These are phyloP conservation scores for Pseudobourletiella spinata DNA, from an alignment of 1,140 invertebrate species.

Conservation along the genomic window DNA sequence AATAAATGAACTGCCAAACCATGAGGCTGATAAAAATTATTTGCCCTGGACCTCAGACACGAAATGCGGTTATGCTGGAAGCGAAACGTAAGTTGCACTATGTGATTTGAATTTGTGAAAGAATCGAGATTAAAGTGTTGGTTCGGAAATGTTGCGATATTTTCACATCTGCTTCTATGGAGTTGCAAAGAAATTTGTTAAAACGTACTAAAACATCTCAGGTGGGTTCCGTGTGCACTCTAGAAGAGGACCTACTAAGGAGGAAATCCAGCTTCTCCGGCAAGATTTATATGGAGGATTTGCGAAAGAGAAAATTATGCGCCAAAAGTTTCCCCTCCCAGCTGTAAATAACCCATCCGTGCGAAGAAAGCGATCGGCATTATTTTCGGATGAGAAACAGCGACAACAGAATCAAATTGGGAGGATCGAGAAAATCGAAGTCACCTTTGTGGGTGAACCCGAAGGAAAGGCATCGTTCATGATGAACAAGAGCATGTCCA, in stretches of 20 bases:
- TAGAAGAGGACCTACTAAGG: slow-evolving; percentile 19
- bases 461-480: slow-evolving; percentile 58
- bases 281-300: slow-evolving; percentile 26
- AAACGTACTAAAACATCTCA: background rate
- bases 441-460: slow-evolving; percentile 57
- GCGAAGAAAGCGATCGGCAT: slow-evolving; percentile 14
- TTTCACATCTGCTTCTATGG: no score
- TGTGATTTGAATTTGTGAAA: no score
- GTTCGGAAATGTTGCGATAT: no score
- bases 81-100: no score
- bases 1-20: no score
- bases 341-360: slow-evolving; percentile 28
- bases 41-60: no score
- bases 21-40: no score
- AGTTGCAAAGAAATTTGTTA: background rate
- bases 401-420: slow-evolving; percentile 60
- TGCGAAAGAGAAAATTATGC: slow-evolving; percentile 16
- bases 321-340: slow-evolving; percentile 12
- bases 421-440: slow-evolving; percentile 84
- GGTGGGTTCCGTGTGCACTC: slow-evolving; percentile 21
- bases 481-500: slow-evolving; percentile 90
- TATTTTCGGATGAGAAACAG: slow-evolving; percentile 72
- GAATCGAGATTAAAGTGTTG: no score
- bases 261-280: slow-evolving; percentile 15
- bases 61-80: no score